Conservation (phyloP, 2,888 invertebrate species). For the Abrostola tripartita region DNA sequence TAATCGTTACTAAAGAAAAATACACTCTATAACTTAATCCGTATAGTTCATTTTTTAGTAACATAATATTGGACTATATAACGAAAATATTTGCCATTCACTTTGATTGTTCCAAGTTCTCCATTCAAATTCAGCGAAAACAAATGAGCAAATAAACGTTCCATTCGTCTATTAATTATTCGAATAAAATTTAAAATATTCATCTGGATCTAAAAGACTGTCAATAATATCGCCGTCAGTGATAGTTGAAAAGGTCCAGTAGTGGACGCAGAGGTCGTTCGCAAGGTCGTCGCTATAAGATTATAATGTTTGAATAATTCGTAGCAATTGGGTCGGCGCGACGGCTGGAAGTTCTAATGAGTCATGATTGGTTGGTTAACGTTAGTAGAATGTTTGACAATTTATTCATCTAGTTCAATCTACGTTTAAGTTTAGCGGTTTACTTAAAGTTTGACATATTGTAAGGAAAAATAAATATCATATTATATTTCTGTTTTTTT, state of each 20-base stretch:
- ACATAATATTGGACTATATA: not conserved
- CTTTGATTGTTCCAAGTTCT: not conserved
- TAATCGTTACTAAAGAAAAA: not conserved
- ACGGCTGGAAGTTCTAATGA: conserved; percentile 27
- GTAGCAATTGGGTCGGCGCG: conserved; percentile 21
- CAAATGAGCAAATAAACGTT: not conserved
- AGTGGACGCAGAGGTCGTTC: conserved; percentile 71
- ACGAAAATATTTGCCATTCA: conserved; percentile 12
- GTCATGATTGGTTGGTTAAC: conserved; percentile 7
- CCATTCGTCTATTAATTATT: not conserved
- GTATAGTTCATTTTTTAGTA: conserved; percentile 1
- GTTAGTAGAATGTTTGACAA: conserved; percentile 10
- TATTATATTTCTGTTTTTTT: too few relatives aligned
- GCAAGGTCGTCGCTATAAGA: conserved; percentile 65
- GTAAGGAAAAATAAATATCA: too few relatives aligned
- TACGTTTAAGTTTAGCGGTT: too few relatives aligned
- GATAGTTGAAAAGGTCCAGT: conserved; percentile 72
- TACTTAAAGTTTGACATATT: too few relatives aligned
- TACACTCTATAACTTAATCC: not conserved
- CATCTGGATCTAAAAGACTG: conserved; percentile 29
- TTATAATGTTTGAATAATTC: conserved; percentile 46
- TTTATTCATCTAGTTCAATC: not conserved
- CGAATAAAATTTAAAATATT: conserved; percentile 5
- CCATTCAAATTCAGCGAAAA: not conserved
- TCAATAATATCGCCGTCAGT: conserved; percentile 44